phyloP scores from a whole-genome alignment of 2,113 vertebrate species.

The Dasyprocta punctata region DNA sequence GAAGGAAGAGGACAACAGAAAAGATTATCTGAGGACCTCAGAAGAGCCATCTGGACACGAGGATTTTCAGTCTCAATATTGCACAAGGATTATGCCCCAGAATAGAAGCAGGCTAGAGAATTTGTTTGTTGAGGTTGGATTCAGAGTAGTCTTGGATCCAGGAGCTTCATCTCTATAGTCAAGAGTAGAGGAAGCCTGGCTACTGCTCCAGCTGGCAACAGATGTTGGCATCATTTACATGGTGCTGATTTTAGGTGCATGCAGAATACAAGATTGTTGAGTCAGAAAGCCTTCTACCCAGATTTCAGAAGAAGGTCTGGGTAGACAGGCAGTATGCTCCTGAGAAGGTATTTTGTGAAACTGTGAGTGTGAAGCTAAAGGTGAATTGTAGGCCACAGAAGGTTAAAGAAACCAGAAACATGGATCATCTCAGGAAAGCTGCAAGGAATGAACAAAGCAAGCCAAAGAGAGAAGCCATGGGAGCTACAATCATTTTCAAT shows the following conservation, averaged over 20 bases:
- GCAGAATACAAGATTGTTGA: background rate
- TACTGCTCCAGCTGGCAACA: background rate
- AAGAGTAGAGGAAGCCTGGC: background rate
- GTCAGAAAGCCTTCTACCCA: background rate
- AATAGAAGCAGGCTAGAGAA: background rate
- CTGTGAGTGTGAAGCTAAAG: no score
- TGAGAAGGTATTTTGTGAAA: background rate
- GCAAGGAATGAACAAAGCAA: no score
- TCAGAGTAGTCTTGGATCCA: background rate
- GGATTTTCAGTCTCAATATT: background rate
- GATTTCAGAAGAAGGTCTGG: background rate
- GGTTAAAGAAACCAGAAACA: no score
- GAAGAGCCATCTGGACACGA: background rate
- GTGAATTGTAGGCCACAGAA: no score
- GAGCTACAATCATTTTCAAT: no score
- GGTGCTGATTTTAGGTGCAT: background rate
- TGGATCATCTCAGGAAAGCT: no score
- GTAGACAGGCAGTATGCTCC: background rate
- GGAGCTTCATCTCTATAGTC: background rate
- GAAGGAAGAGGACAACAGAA: background rate
- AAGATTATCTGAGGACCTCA: background rate
- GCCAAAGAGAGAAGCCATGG: no score
- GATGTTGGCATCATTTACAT: background rate
- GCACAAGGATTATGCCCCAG: background rate
- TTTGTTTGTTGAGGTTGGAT: background rate